These are phyloP conservation scores for Drosophila virilis DNA, from an alignment of 1,140 invertebrate genomes.

Conservation along the genomic window DNA sequence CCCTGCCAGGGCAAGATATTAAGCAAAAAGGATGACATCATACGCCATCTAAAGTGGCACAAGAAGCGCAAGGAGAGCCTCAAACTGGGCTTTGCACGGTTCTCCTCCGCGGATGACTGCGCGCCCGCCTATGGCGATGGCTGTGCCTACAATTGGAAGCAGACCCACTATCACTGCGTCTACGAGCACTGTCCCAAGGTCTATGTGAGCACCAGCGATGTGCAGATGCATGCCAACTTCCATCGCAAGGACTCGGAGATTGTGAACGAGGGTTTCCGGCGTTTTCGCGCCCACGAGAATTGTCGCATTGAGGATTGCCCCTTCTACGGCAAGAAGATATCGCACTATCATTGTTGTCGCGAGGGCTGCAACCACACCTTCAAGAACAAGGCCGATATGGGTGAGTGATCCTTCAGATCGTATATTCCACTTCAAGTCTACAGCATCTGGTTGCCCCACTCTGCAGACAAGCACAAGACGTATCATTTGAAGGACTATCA, in stretches of 20 bases:
- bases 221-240: slow-evolving; percentile 99
- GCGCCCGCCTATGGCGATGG: slow-evolving; percentile 87
- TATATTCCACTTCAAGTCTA: too few species aligned
- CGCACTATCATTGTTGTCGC: slow-evolving; percentile 98
- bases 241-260: slow-evolving; percentile 99
- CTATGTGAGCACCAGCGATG: slow-evolving; percentile 99
- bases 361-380: slow-evolving; percentile 97
- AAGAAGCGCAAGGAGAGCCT: slow-evolving; percentile 98
- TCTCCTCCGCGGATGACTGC: slow-evolving; percentile 96
- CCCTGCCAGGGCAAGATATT: slow-evolving; percentile 94
- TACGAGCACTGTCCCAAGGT: slow-evolving; percentile 98
- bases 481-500: slow-evolving; percentile 99
- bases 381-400: slow-evolving; percentile 99
- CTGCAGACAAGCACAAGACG: slow-evolving; percentile 98
- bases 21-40: slow-evolving; percentile 99
- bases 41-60: slow-evolving; percentile 98
- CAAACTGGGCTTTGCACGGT: slow-evolving; percentile 97
- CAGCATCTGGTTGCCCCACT: too few species aligned
- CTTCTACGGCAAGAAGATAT: slow-evolving; percentile 97
- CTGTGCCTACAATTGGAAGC: slow-evolving; percentile 97
- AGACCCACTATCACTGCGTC: slow-evolving; percentile 99
- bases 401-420: slow-evolving; percentile 86
- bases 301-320: slow-evolving; percentile 89
- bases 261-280: slow-evolving; percentile 93
- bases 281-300: slow-evolving; percentile 81